Evolutionary conservation across 1,140 invertebrate species (phyloP).

Genomic region (Pogonognathellus flavescens): DNA sequence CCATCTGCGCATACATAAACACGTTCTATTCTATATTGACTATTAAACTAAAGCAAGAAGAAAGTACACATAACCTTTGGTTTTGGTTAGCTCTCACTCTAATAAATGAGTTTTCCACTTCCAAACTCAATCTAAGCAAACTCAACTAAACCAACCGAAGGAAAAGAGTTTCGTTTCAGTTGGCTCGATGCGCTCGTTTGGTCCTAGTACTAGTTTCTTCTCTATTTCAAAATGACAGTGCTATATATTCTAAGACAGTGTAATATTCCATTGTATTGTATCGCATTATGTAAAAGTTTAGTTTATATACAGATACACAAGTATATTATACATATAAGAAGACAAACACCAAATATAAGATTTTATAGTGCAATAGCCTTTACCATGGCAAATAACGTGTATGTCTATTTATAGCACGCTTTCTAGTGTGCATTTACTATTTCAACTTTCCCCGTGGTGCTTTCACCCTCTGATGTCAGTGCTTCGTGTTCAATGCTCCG

Average conservation of each 20-base stretch:
- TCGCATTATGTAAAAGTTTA: conserved; percentile 9
- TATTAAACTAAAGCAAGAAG: background rate
- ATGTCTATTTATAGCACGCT: background rate
- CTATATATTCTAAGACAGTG: background rate
- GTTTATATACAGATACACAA: too few relatives aligned
- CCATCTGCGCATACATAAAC: background rate
- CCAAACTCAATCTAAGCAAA: conserved; percentile 50
- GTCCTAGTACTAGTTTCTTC: background rate
- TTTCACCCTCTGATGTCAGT: conserved; percentile 37
- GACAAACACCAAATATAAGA: background rate
- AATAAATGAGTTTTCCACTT: conserved; percentile 56
- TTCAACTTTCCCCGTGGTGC: conserved; percentile 38
- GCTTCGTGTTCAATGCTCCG: conserved; percentile 9
- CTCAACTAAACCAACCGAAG: background rate
- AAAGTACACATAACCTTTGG: background rate
- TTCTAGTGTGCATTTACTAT: background rate
- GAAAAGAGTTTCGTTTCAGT: conserved; percentile 40
- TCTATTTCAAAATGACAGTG: background rate
- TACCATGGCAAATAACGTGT: background rate
- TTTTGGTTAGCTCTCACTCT: conserved; percentile 36
- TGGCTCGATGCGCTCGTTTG: background rate
- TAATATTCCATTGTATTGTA: background rate
- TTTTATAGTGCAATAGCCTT: background rate
- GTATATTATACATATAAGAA: background rate
- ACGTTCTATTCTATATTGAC: background rate